A percentile compares a stretch with the other conserved stretches of the same genome.
Conservation (phyloP, 2,797 vertebrate species). For the Trachops cirrhosus region DNA sequence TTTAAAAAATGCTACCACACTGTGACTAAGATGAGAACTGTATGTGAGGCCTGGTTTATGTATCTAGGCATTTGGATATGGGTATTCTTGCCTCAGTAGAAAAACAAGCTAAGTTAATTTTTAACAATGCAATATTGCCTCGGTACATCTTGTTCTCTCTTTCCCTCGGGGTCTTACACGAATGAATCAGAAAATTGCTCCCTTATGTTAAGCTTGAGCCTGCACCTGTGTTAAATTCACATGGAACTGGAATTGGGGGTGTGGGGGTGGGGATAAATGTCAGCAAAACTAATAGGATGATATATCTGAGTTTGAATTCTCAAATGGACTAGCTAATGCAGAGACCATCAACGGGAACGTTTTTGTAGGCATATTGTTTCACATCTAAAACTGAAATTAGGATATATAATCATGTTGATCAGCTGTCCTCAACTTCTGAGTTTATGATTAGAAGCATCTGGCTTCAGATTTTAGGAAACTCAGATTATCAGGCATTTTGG, state of each 20-base stretch:
- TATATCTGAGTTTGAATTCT: constrained; percentile 74
- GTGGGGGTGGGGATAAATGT: constrained; percentile 72
- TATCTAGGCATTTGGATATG: constrained; percentile 70
- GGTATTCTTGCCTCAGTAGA: constrained; percentile 60
- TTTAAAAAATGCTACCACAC: background rate
- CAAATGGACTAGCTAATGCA: constrained; percentile 59
- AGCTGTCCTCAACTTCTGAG: constrained; percentile 72
- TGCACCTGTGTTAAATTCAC: constrained; percentile 85
- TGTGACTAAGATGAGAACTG: constrained; percentile 54
- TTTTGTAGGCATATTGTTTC: constrained; percentile 76
- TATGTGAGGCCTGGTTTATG: constrained; percentile 57
- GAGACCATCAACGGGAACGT: constrained; percentile 67
- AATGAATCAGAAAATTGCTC: constrained; percentile 87
- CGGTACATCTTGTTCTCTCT: constrained; percentile 81
- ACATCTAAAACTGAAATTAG: constrained; percentile 61
- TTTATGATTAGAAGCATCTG: constrained; percentile 60
- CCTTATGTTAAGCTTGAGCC: constrained; percentile 82
- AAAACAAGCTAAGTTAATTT: constrained; percentile 82
- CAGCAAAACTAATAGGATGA: constrained; percentile 76
- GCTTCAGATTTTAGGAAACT: constrained; percentile 54
- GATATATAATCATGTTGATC: constrained; percentile 61
- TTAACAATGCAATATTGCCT: constrained; percentile 81
- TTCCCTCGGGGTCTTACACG: constrained; percentile 84
- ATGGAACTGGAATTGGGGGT: constrained; percentile 70
- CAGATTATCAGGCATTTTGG: constrained; percentile 59